These are phyloP conservation scores for Orthonychiurus folsomi DNA, from an alignment of 2,888 invertebrate genomes.

Conservation along the genomic window DNA sequence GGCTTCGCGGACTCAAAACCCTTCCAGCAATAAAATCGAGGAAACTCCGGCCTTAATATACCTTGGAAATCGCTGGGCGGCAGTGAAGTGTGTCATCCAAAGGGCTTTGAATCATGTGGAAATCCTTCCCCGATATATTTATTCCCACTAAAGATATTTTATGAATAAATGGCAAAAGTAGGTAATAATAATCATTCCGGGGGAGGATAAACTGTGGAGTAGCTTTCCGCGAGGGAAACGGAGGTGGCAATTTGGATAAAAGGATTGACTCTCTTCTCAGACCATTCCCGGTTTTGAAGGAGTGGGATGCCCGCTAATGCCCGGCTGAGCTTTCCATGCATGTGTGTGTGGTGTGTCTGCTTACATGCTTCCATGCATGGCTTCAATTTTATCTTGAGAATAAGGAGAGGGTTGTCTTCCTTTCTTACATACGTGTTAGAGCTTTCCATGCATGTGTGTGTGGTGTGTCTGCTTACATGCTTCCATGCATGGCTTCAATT, in stretches of 20 bases:
- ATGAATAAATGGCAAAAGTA: neutral
- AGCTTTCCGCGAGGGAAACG: conserved; percentile 22
- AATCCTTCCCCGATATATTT: conserved; percentile 4
- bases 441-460: no score
- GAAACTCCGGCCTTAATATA: neutral
- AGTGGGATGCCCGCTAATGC: neutral
- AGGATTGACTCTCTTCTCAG: conserved; percentile 33
- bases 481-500: no score
- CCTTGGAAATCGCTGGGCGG: neutral
- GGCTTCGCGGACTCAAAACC: neutral
- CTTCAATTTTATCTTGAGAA: no score
- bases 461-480: no score
- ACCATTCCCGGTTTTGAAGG: neutral
- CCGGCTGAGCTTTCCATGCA: no score
- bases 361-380: no score
- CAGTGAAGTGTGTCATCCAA: no score
- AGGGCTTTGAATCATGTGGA: neutral
- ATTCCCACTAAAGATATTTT: conserved; percentile 1
- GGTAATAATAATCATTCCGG: neutral
- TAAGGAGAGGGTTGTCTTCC: no score
- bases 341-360: no score
- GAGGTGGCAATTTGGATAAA: conserved; percentile 41
- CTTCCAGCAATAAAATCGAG: no score
- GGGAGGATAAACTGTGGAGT: conserved; percentile 21
- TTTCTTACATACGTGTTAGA: no score